A percentile compares a stretch with the other conserved stretches of the same genome.
Evolutionary conservation across 2,888 invertebrate species (phyloP).

Genomic region (Gisinianus flammeolus): DNA sequence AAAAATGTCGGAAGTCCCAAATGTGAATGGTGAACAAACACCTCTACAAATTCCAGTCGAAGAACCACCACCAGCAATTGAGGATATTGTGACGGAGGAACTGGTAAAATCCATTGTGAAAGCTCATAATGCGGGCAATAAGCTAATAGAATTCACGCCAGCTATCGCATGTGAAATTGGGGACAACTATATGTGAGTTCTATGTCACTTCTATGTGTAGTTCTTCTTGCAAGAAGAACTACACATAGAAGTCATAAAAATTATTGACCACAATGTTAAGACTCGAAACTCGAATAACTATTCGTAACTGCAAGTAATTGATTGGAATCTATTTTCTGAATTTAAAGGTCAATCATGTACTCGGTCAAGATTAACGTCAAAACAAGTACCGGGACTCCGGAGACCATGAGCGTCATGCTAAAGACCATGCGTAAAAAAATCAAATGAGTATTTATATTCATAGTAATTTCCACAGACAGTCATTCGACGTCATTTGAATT

Average conservation of each 20-base stretch:
- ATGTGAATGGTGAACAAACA: background rate
- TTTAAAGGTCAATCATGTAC: constrained; percentile 58
- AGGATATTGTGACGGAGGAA: constrained; percentile 54
- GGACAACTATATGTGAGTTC: constrained; percentile 57
- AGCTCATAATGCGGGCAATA: constrained; percentile 44
- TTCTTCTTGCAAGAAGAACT: too few relatives aligned
- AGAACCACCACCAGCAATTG: constrained; percentile 49
- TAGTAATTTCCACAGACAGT: too few relatives aligned
- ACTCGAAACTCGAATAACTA: too few relatives aligned
- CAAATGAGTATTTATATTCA: too few relatives aligned
- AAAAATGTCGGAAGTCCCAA: background rate
- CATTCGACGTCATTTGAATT: too few relatives aligned
- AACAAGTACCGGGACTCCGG: constrained; percentile 19
- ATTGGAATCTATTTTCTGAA: too few relatives aligned
- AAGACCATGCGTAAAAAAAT: constrained; percentile 51
- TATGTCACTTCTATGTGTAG: too few relatives aligned
- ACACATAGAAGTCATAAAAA: too few relatives aligned
- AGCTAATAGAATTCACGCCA: constrained; percentile 42
- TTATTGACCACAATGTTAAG: too few relatives aligned
- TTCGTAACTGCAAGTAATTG: too few relatives aligned
- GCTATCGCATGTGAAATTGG: constrained; percentile 49
- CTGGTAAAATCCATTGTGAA: constrained; percentile 48
- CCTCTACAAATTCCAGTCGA: constrained; percentile 30
- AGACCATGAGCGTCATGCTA: constrained; percentile 47
- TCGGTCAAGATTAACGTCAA: constrained; percentile 45